Evolutionary conservation across 2,888 invertebrate species (phyloP), one percentile per base, ranked within the genome.

Genomic region (Pristionchus japonicus): DNA sequence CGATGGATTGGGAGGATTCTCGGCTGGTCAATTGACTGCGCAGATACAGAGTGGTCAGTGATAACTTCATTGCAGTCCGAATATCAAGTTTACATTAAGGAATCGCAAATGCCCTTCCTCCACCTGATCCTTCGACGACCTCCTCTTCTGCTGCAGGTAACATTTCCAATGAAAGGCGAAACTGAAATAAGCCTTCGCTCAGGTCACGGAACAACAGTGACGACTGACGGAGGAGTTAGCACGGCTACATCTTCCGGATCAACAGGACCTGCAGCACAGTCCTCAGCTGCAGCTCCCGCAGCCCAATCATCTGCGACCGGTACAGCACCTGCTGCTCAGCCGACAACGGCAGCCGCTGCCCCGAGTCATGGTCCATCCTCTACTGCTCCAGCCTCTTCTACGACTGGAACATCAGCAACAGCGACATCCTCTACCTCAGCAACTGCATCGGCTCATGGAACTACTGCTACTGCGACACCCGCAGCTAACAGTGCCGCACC

Each of bases 361-460:
- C 37, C 70, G 37, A 70, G 61, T 61, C 61, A 61, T 23, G 40
- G 40, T 23, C n/a, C 74, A 17, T 31, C 70, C 70, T 37, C 70
- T 31, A n/a, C 70, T 17, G 15, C 70, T 15, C 20, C 34, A n/a
- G 70, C 31, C 11, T 31, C 70, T 13, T 2, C 37, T 17, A 34
- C 70, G 34, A 20, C 34, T 70, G 37, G 34, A 64, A 89, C 88
- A 37, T 84, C 90, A 85, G 83, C 85, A 4, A 31, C 67, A 27
- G 88, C 90, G 17, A 83, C 77, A 17, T 88, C 88, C 83, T 88
- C 90, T 3, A 74, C 47, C 0, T 20, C 88, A 34, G 88, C 88
- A n/a, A 88, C 90, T 23, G 87, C 89, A 61, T 88, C 89, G 17
- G 89, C 89, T 74, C 89, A 23, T 31, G 40, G 34, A 20, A 13